Base-by-base conservation (phyloP, 2,888 invertebrate species). In the Eupithecia centaureata region DNA sequence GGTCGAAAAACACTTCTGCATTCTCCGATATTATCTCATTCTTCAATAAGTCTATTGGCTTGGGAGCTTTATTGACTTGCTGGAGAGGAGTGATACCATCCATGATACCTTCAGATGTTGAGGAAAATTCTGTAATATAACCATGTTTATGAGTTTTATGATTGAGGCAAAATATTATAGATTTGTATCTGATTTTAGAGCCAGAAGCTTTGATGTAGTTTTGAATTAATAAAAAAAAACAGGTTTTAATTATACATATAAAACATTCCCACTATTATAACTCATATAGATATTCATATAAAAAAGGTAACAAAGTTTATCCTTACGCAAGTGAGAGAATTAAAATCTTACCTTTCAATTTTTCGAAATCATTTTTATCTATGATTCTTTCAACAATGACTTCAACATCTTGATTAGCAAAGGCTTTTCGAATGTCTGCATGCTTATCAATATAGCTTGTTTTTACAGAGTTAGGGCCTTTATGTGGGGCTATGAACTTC, bases 1-100 rank as follows among this genome's bases (percentile, higher is more conserved):
- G 94, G 67, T 94, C 94, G 82, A 94, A 93, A 8, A 90, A 77
- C 1, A 89, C 91, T 80, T 91, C 89, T 28, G 89, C 91, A 83
- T 89, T 87, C 71, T 92, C 92, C 10, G 92, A 91, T 81, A 91
- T 92, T 7, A 92, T 89, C 65, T 91, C 90, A 83, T 85, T 91
- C 63, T 91, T 92, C 42, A 92, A 73, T 12, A 89, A 69, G 10
- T 89, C 88, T 70, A 90, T 82, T 8, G 91, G 90, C 71, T 91
- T 90, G 0, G 87, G 86, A 0, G 79, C 81, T 70, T 73, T 84
- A 1, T 77, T 71, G 2, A 79, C 80, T 2, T 83, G 75, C 64
- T 89, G 85, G 8, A 92, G 76, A 0, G 91, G 92, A 2, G 91
- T 82, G 59, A 93, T 93, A 18, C 92, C 93, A 81, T 92, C 92